Evolutionary conservation across 1,140 invertebrate species (phyloP).

Genomic region (Diabrotica undecimpunctata): DNA sequence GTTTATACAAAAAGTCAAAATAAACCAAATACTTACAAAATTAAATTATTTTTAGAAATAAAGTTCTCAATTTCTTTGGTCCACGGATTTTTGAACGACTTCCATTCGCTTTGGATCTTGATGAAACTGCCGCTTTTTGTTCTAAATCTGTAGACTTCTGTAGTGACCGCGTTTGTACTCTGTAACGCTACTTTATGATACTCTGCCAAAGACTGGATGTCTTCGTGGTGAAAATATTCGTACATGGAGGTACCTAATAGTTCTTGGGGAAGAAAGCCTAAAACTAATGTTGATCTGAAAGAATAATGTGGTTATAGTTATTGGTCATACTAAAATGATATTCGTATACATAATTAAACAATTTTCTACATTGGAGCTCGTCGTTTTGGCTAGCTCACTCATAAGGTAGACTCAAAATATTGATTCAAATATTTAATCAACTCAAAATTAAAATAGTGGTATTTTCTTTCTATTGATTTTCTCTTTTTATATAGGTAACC

Average conservation of each 20-base stretch:
- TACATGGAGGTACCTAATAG: conserved; percentile 89
- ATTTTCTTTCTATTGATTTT: no score
- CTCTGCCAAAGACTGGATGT: conserved; percentile 76
- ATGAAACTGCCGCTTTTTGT: conserved; percentile 73
- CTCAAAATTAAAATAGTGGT: no score
- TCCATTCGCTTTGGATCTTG: conserved; percentile 77
- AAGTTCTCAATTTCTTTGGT: conserved; percentile 88
- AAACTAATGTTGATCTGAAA: conserved; percentile 76
- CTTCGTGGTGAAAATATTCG: conserved; percentile 86
- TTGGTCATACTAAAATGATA: no score
- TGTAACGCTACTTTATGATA: conserved; percentile 79
- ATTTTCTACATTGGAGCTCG: no score
- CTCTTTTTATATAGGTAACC: no score
- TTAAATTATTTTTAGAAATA: conserved; percentile 77
- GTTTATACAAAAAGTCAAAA: no score
- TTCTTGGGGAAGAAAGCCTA: conserved; percentile 91
- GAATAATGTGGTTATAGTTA: conserved; percentile 12
- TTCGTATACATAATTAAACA: no score
- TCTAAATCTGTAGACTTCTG: conserved; percentile 74
- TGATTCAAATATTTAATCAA: no score
- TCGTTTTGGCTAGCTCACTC: no score
- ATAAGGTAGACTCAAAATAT: no score
- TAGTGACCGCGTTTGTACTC: conserved; percentile 60
- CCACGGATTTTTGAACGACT: conserved; percentile 86
- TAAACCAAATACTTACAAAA: conserved; percentile 54